Evolutionary conservation across 2,888 invertebrate species (phyloP), one percentile per base, ranked within the genome.

Genomic region (Peribatodes rhomboidaria): DNA sequence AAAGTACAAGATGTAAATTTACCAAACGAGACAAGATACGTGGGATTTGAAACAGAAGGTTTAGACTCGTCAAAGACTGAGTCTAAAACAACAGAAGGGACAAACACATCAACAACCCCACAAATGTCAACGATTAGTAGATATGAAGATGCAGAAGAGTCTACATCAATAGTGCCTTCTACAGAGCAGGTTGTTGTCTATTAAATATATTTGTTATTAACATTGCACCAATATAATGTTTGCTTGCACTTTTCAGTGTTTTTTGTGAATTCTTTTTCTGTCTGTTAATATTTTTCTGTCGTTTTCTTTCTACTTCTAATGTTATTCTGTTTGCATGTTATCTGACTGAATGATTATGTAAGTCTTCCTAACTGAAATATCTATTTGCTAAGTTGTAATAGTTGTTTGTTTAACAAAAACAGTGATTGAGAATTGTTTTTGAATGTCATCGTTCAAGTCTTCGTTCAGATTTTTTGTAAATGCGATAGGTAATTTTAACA

Each of bases 171-270:
- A 37, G 60, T 54, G 9, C 68, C 77, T 9, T 64, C 72, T 9
- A 67, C 67, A 66, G 74, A 78, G 31, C 78, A 82, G 82, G 82
- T 82, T 76, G 69, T 80, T 80, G 70, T 79, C 69, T 73, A 73
- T 71, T 79, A 73, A 73, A 54, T 42, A 58, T 60, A 55, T 67
- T 56, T 7, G 50, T 35, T 20, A 56, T 57, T 62, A 67, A 69
- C 67, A 46, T 52, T 62, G 64, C 64, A 70, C 64, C 27, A 31
- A 61, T 55, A 33, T 56, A n/a, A 46, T 58, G 41, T 63, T 39
- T 53, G 22, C 54, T 57, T 67, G 52, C 65, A 62, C 35, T 14
- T 35, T 42, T 54, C 42, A 50, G 27, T 50, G 4, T 52, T 50
- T 33, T 41, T 4, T 44, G 0, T 55, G 6, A 33, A 2, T 10